These are phyloP conservation scores for Trinorchestia longiramus DNA, from an alignment of 1,140 invertebrate species.

Conservation along the genomic window DNA sequence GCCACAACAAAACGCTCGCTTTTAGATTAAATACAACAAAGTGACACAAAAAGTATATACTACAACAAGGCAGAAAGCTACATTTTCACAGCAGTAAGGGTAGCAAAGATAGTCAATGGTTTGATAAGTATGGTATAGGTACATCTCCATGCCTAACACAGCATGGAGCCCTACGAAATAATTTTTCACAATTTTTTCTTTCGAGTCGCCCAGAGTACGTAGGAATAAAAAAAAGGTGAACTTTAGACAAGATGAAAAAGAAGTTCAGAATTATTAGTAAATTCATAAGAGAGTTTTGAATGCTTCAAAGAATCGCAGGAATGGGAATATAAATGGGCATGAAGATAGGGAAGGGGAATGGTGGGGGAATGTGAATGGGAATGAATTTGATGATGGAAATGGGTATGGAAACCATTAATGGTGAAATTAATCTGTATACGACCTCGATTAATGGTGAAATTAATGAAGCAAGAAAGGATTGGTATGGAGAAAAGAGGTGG, in stretches of 20 bases:
- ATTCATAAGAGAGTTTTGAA: neutral
- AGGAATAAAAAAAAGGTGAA: neutral
- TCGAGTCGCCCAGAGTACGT: neutral
- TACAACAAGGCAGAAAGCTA: constrained; percentile 17
- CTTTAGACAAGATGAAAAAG: neutral
- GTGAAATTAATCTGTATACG: too few species aligned
- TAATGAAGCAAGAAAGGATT: too few species aligned
- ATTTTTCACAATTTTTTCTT: neutral
- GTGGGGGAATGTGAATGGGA: too few species aligned
- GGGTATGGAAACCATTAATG: too few species aligned
- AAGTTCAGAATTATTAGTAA: neutral
- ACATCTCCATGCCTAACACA: neutral
- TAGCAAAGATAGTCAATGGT: neutral
- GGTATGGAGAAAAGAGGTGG: too few species aligned
- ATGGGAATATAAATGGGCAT: neutral
- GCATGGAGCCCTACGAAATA: neutral
- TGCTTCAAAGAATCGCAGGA: neutral
- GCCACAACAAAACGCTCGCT: neutral
- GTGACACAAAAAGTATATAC: neutral
- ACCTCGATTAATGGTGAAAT: too few species aligned
- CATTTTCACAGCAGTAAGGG: constrained; percentile 9
- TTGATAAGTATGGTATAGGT: neutral
- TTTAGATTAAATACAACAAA: neutral
- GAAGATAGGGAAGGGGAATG: neutral
- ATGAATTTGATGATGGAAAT: too few species aligned